Conservation (phyloP, 2,113 vertebrate species). For the Aegypius monachus region DNA sequence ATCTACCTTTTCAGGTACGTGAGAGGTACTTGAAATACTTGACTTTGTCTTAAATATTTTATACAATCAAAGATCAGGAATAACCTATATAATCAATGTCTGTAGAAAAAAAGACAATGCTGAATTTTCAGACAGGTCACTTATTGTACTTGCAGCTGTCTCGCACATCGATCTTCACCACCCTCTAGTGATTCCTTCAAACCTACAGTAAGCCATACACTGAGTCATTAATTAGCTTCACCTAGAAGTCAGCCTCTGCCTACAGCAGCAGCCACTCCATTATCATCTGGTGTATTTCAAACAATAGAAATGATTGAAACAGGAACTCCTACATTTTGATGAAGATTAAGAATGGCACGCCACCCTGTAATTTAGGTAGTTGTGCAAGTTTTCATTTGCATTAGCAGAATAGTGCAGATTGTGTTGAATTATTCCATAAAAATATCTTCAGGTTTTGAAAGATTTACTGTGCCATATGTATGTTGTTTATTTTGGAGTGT, state of each 20-base stretch:
- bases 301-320: constrained; percentile 59
- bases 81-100: background rate
- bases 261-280: constrained; percentile 17
- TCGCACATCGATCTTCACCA: background rate
- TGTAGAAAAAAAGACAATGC: background rate
- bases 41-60: background rate
- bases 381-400: constrained; percentile 56
- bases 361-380: constrained; percentile 63
- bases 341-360: constrained; percentile 43
- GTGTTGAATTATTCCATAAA: background rate
- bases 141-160: background rate
- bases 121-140: background rate
- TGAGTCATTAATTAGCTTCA: constrained; percentile 18
- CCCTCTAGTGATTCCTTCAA: background rate
- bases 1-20: background rate
- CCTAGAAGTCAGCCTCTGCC: constrained; percentile 13
- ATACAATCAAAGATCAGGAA: background rate
- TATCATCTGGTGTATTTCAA: constrained; percentile 11
- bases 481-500: constrained; percentile 1
- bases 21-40: background rate
- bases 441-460: constrained; percentile 8
- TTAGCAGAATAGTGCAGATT: constrained; percentile 17
- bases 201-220: background rate
- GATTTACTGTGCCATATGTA: background rate
- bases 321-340: constrained; percentile 52